Conservation (phyloP, 2,113 vertebrate species). For the Turdus rufiventris region DNA sequence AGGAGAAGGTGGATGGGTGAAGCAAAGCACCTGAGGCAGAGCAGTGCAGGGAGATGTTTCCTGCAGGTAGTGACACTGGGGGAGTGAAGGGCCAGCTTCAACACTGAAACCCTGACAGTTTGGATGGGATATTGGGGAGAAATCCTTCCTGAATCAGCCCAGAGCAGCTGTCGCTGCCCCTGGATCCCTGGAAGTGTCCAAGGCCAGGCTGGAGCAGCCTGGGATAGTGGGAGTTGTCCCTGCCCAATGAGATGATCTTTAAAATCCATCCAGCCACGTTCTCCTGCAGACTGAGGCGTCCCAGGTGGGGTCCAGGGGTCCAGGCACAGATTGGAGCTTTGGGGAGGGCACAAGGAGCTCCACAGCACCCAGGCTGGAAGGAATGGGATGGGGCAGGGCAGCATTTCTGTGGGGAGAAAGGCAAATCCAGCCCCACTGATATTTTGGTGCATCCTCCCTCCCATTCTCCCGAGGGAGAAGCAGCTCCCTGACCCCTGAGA, state of each 20-base stretch:
- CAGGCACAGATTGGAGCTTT: fast-evolving
- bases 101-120: not conserved
- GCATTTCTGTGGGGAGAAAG: not conserved
- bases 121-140: not conserved
- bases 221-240: fast-evolving
- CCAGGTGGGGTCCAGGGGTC: not conserved
- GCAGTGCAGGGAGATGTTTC: not conserved
- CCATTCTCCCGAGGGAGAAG: not conserved
- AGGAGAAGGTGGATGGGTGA: not conserved
- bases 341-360: not conserved
- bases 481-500: not conserved
- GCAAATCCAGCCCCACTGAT: not conserved
- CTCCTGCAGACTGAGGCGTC: fast-evolving
- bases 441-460: not conserved
- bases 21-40: not conserved
- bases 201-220: fast-evolving
- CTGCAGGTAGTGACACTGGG: fast-evolving
- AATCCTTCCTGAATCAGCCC: not conserved
- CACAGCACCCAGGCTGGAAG: not conserved
- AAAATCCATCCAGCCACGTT: not conserved
- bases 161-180: not conserved
- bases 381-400: fast-evolving
- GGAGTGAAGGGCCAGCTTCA: not conserved
- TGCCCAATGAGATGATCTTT: not conserved
- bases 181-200: not conserved